Evolutionary conservation across 2,888 invertebrate species (phyloP), one percentile per base, ranked within the genome.

Genomic region (Tiphia femorata): DNA sequence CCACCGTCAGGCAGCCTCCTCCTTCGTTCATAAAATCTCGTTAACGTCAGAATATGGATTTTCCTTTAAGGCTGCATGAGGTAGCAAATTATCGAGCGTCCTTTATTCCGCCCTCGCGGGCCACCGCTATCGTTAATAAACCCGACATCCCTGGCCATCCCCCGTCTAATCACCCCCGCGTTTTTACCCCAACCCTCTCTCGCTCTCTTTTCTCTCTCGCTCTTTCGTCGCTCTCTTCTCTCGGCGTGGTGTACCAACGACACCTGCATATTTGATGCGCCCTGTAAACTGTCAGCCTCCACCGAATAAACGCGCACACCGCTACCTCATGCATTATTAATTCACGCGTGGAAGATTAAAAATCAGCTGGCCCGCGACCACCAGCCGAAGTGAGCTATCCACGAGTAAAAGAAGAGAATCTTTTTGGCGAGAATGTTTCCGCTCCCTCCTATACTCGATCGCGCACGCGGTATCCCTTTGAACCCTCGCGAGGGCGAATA

Each of bases 261-360:
- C 77, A 79, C 78, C 77, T 82, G 79, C 81, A 81, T 81, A 80
- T 82, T 83, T 82, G 70, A 81, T 81, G 71, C 71, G 63, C 66
- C 58, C 64, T 78, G 78, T 77, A 79, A 81, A 76, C 77, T 75
- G 71, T 70, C 65, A 68, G 72, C 73, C 75, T 65, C 73, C 70
- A 71, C 71, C 74, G 76, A 80, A 81, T 77, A 76, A 79, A 77
- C 72, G 75, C 66, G 50, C 70, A 48, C 47, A 51, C 12, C 33
- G 33, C 33, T n/a, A n/a, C 50, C 67, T 76, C 75, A 75, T 81
- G 76, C 76, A 79, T 74, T 78, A 80, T 81, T 80, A 77, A 81
- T 74, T 62, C 54, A 49, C 52, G 42, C 61, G 43, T 37, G 49
- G 65, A 49, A 71, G 71, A 81, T 79, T 78, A 79, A 78, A 77